A percentile compares a stretch with the other conserved stretches of the same genome.
Conservation (phyloP, 2,113 vertebrate species). For the Sinocyclocheilus rhinocerous region DNA sequence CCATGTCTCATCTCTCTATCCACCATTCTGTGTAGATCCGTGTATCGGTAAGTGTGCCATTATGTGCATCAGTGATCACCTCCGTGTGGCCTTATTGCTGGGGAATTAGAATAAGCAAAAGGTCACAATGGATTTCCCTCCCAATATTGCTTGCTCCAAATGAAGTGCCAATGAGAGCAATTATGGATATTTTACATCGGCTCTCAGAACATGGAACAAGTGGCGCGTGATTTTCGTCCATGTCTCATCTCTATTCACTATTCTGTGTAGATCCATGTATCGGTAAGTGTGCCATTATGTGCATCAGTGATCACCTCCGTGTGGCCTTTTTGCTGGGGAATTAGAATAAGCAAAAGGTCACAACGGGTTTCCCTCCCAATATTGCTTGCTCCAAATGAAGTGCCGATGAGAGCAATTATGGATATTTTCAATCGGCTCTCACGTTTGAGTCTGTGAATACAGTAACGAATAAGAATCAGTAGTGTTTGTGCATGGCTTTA, state of each 20-base stretch:
- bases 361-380: slow-evolving; percentile 71
- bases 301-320: slow-evolving; percentile 79
- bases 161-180: slow-evolving; percentile 79
- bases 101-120: slow-evolving; percentile 79
- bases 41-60: slow-evolving; percentile 80
- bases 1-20: slow-evolving; percentile 54
- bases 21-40: slow-evolving; percentile 71
- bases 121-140: slow-evolving; percentile 74
- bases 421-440: slow-evolving; percentile 62
- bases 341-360: slow-evolving; percentile 81
- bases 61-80: slow-evolving; percentile 81
- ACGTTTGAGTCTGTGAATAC: slow-evolving; percentile 72
- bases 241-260: slow-evolving; percentile 61
- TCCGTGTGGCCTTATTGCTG: slow-evolving; percentile 76
- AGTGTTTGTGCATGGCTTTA: not conserved
- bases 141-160: slow-evolving; percentile 77
- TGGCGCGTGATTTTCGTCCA: slow-evolving; percentile 33
- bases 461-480: slow-evolving; percentile 75
- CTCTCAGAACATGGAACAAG: slow-evolving; percentile 50
- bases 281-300: slow-evolving; percentile 80
- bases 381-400: slow-evolving; percentile 78
- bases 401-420: slow-evolving; percentile 79
- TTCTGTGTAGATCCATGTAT: slow-evolving; percentile 75
- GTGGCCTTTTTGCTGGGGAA: slow-evolving; percentile 77
- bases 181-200: slow-evolving; percentile 71